phyloP scores from a whole-genome alignment of 2,113 vertebrate genomes.

The Leiothrix lutea region DNA sequence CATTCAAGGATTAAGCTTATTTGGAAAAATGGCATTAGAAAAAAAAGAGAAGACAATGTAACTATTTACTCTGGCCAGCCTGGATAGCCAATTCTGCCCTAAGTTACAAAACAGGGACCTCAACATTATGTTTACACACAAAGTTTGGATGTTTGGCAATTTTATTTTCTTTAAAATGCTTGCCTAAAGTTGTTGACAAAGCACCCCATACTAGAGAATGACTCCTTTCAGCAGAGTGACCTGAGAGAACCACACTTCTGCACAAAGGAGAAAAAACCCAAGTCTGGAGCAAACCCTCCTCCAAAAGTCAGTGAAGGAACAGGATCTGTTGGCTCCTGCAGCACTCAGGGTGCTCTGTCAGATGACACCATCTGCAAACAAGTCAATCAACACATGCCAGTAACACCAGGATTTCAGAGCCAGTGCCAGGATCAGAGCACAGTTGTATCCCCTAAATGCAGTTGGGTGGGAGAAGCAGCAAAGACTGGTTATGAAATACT shows the following conservation, averaged over 20 bases:
- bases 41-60: constrained; percentile 12
- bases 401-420: background rate
- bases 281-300: background rate
- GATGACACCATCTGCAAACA: background rate
- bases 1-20: constrained; percentile 35
- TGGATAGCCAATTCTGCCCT: background rate
- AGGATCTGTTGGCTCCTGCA: background rate
- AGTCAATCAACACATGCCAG: background rate
- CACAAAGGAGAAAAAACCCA: background rate
- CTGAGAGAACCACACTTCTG: background rate
- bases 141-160: background rate
- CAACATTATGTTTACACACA: background rate
- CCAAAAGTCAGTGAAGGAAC: background rate
- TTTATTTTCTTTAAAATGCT: background rate
- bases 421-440: background rate
- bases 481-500: background rate
- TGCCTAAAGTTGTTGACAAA: background rate
- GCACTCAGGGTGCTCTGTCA: background rate
- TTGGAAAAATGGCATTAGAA: constrained; percentile 24
- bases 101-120: background rate
- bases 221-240: background rate
- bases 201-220: background rate
- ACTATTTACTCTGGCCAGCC: constrained; percentile 30
- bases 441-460: background rate
- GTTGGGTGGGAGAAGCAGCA: background rate